Percentiles rank a stretch among this genome's conserved stretches.
Evolutionary conservation across 2,888 invertebrate species (phyloP).

Genomic region (Andrena trimmerana): DNA sequence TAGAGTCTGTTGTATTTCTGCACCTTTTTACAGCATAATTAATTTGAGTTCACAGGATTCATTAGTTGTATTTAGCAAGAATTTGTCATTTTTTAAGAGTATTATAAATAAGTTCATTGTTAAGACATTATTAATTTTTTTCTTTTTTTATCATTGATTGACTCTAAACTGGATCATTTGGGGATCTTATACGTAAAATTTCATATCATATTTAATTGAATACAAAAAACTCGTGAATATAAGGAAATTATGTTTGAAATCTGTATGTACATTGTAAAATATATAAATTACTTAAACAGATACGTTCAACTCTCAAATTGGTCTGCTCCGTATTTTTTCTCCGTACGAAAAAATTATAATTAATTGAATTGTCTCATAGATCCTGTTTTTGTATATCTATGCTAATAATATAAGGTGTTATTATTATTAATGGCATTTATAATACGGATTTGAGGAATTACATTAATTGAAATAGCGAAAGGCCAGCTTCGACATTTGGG

Average conservation of each 20-base stretch:
- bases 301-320: background rate
- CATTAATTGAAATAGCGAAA: background rate
- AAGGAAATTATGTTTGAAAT: conserved; percentile 3
- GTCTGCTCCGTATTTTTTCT: background rate
- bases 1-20: too few species aligned
- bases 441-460: background rate
- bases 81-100: background rate
- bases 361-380: conserved; percentile 9
- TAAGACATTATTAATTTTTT: background rate
- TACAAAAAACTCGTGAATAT: background rate
- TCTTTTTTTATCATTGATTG: background rate
- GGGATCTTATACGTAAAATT: background rate
- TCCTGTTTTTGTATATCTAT: conserved; percentile 2
- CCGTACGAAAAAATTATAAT: background rate
- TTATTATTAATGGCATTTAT: background rate
- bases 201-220: background rate
- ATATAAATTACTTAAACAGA: conserved; percentile 4
- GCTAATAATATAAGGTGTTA: background rate
- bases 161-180: background rate
- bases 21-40: too few species aligned
- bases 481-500: background rate
- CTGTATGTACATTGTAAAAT: conserved; percentile 7
- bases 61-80: too few species aligned
- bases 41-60: too few species aligned
- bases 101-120: background rate